Conservation (phyloP, 2,888 invertebrate genomes). For the Xanthia togata region DNA sequence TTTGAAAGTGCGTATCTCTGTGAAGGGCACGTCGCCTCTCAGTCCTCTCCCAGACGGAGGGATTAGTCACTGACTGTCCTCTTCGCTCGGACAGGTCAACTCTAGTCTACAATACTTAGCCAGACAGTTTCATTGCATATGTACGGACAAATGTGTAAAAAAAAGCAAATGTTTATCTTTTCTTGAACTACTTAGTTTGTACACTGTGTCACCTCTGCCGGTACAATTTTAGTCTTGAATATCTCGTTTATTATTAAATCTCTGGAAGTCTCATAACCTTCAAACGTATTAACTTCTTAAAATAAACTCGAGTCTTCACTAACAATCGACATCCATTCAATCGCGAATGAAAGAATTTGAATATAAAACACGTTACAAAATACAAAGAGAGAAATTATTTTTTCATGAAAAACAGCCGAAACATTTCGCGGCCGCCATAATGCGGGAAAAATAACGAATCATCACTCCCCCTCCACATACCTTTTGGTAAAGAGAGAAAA, state of each 20-base stretch:
- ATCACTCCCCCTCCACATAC: slow-evolving; percentile 58
- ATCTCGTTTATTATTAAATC: not conserved
- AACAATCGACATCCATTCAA: slow-evolving; percentile 51
- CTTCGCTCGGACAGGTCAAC: slow-evolving; percentile 20
- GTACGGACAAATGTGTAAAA: not conserved
- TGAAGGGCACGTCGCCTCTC: slow-evolving; percentile 33
- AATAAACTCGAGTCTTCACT: slow-evolving; percentile 17
- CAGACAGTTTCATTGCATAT: slow-evolving; percentile 45
- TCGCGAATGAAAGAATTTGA: slow-evolving; percentile 52
- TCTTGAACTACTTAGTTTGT: not conserved
- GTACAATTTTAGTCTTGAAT: not conserved
- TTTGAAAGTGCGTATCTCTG: slow-evolving; percentile 27
- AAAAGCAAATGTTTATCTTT: not conserved
- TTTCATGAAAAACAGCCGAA: slow-evolving; percentile 59
- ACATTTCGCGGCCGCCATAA: slow-evolving; percentile 61
- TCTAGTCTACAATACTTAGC: slow-evolving; percentile 24
- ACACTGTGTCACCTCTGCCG: not conserved
- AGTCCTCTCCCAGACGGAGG: slow-evolving; percentile 37
- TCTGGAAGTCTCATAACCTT: not conserved
- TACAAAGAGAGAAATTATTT: slow-evolving; percentile 53
- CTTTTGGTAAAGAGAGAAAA: slow-evolving; percentile 63
- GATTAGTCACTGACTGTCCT: slow-evolving; percentile 30
- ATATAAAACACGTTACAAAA: slow-evolving; percentile 51
- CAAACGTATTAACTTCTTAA: slow-evolving; percentile 27
- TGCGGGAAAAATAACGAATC: slow-evolving; percentile 67